phyloP scores from a whole-genome alignment of 2,888 invertebrate species.

The Caenorhabditis angaria region DNA sequence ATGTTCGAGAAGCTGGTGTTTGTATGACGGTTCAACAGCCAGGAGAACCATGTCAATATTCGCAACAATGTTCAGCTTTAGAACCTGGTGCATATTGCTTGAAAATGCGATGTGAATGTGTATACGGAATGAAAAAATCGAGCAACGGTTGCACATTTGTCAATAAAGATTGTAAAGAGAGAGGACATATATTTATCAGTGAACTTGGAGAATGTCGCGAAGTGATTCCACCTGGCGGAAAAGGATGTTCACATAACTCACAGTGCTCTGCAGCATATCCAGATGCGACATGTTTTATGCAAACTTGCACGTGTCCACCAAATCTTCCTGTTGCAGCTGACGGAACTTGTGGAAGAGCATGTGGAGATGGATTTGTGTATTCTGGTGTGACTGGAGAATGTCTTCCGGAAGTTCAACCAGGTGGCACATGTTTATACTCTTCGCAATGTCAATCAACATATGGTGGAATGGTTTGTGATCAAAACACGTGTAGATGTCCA shows the following conservation, averaged over 20 bases:
- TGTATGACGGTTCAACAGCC: conserved; percentile 71
- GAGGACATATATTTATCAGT: conserved; percentile 71
- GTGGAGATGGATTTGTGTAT: conserved; percentile 63
- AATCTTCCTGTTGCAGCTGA: conserved; percentile 69
- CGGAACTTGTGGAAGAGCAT: conserved; percentile 71
- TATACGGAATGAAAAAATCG: conserved; percentile 70
- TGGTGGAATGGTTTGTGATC: conserved; percentile 68
- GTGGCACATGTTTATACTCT: conserved; percentile 69
- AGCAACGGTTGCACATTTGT: conserved; percentile 69
- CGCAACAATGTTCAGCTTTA: conserved; percentile 71
- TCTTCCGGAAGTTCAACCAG: conserved; percentile 70
- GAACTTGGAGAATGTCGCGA: conserved; percentile 71
- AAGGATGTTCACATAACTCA: conserved; percentile 69
- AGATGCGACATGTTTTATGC: conserved; percentile 57
- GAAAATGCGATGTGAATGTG: conserved; percentile 66
- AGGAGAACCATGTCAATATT: conserved; percentile 72
- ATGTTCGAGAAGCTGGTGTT: conserved; percentile 70
- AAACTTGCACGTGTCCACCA: conserved; percentile 69
- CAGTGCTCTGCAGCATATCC: conserved; percentile 69
- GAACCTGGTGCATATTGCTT: conserved; percentile 71
- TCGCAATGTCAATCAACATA: conserved; percentile 69
- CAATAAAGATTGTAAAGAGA: conserved; percentile 67
- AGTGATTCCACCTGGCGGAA: conserved; percentile 70
- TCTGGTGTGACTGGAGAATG: conserved; percentile 71
- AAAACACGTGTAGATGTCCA: conserved; percentile 61